phyloP scores from a whole-genome alignment of 2,888 invertebrate genomes.

The Eupithecia subumbrata region DNA sequence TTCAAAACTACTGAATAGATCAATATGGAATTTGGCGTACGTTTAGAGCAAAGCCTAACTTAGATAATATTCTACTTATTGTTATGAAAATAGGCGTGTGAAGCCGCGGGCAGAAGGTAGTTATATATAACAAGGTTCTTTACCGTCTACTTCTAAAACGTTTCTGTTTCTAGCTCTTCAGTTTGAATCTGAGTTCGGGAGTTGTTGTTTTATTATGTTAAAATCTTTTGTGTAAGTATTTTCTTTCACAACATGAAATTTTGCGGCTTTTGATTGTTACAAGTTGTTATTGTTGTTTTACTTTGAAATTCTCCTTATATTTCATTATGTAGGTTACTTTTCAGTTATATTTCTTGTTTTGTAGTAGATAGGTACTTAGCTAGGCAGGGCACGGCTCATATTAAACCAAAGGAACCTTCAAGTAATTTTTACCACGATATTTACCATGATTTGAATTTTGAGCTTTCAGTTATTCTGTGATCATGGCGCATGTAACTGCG shows the following conservation, averaged over 20 bases:
- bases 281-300: slow-evolving; percentile 3
- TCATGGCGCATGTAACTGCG: too few relatives aligned
- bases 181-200: not conserved
- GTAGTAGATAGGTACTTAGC: not conserved
- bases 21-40: too few relatives aligned
- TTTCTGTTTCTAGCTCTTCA: not conserved
- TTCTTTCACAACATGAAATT: slow-evolving; percentile 2
- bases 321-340: not conserved
- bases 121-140: not conserved
- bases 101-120: too few relatives aligned
- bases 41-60: too few relatives aligned
- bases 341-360: not conserved
- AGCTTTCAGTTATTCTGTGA: too few relatives aligned
- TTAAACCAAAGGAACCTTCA: not conserved
- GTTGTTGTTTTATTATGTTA: not conserved
- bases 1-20: too few relatives aligned
- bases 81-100: too few relatives aligned
- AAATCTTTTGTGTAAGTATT: slow-evolving; percentile 5
- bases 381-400: not conserved
- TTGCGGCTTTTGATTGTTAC: slow-evolving; percentile 10
- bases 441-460: too few relatives aligned
- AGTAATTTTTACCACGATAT: too few relatives aligned
- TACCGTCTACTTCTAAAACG: not conserved
- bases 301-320: not conserved
- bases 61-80: too few relatives aligned